Base-by-base conservation (phyloP, 2,113 vertebrate genomes). In the Macroglossus sobrinus region DNA sequence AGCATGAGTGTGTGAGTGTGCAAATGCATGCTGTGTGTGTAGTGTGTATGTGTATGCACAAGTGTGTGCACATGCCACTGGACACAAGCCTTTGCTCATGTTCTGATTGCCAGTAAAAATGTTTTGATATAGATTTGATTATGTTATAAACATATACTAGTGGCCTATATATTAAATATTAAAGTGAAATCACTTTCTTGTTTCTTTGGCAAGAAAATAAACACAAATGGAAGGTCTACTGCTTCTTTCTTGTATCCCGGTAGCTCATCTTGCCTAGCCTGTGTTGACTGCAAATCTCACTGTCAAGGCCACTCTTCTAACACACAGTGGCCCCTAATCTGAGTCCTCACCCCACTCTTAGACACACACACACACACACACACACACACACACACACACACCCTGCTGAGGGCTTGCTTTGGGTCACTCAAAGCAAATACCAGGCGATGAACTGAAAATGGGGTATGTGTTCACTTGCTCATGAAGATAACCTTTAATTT, bases 171-270 rank as follows among this genome's bases (percentile, higher is more conserved):
- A 61, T 55, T 38, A 88, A 91, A 40, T 74, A 78, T 74, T 91
- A 91, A 93, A 89, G 35, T 43, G 30, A 38, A 89, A 64, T 93
- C 33, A 45, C 55, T 81, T 80, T 57, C 50, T 63, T 88, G 38
- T 84, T 79, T 91, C 43, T 50, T 72, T 81, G 61, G 19, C 57
- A 81, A 81, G 86, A 94, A 93, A 80, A 79, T 35, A 81, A 92
- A 85, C 28, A 43, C 16, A 57, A 76, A 80, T 5, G 14, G 35
- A 82, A 89, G 33, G 16, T 21, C 40, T 78, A 12, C 15, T 30
- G 11, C 50, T 59, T 81, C 12, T 5, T 68, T 61, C 26, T 45
- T 72, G 7, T 19, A 12, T 26, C 57, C 69, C 43, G 55, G 72
- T 1, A 33, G 86, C 68, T 33, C 18, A 38, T 9, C 12, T 64